phyloP scores from a whole-genome alignment of 2,888 invertebrate genomes.

The Lamellibrachia columna region DNA sequence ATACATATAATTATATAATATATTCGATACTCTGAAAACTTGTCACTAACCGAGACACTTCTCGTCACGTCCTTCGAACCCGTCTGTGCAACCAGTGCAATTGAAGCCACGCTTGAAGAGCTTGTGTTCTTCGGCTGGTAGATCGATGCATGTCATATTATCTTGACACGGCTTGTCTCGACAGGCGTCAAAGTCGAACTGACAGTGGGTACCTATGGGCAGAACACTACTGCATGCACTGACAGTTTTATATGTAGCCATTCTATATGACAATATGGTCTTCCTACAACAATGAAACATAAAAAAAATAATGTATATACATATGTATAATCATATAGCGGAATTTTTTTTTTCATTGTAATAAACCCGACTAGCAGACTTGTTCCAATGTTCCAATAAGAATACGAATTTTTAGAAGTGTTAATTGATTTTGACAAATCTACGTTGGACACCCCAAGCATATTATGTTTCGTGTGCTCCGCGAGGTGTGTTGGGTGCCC shows the following conservation, averaged over 20 bases:
- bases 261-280: too few species aligned
- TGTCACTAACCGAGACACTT: constrained; percentile 22
- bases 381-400: too few species aligned
- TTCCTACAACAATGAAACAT: too few species aligned
- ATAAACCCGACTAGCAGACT: too few species aligned
- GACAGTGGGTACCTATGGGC: constrained; percentile 21
- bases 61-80: not conserved
- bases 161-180: constrained; percentile 20
- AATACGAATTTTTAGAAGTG: too few species aligned
- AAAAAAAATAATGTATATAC: too few species aligned
- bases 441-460: too few species aligned
- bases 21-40: not conserved
- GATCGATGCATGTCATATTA: not conserved
- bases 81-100: constrained; percentile 17
- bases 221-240: not conserved
- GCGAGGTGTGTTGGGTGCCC: too few species aligned
- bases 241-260: not conserved
- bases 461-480: too few species aligned
- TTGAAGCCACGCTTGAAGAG: not conserved
- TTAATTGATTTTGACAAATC: too few species aligned
- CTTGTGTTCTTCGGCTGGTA: constrained; percentile 6
- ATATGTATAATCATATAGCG: too few species aligned
- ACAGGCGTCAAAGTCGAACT: constrained; percentile 22
- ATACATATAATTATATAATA: not conserved
- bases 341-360: too few species aligned